A percentile compares a stretch with the other conserved stretches of the same genome.
Evolutionary conservation across 2,888 invertebrate genomes (phyloP).

Genomic region (Antheraea yamamai): DNA sequence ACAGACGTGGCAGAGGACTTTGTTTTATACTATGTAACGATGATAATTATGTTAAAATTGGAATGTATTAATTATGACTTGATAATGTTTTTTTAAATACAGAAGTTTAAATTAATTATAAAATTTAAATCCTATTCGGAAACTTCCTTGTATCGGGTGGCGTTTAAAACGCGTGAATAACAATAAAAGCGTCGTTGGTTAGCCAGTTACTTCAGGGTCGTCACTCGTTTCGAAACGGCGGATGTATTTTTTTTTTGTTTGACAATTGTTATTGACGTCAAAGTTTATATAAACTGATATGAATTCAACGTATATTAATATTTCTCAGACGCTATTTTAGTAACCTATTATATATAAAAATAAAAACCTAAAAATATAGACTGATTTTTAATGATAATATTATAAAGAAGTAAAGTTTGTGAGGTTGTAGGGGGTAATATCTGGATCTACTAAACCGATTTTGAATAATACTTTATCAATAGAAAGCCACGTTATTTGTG

Average conservation of each 20-base stretch:
- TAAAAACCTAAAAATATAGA: too few relatives aligned
- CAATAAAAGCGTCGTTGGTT: conserved; percentile 32
- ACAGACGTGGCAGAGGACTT: too few relatives aligned
- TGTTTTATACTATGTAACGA: too few relatives aligned
- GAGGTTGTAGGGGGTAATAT: too few relatives aligned
- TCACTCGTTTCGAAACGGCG: conserved; percentile 8
- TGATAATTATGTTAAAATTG: not conserved
- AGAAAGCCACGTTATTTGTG: too few relatives aligned
- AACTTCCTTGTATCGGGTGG: conserved; percentile 22
- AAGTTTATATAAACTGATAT: not conserved
- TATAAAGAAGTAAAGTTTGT: too few relatives aligned
- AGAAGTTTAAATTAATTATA: not conserved
- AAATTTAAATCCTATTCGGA: conserved; percentile 6
- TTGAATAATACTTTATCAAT: too few relatives aligned
- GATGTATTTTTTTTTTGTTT: conserved; percentile 18
- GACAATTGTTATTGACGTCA: not conserved
- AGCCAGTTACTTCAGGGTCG: conserved; percentile 22
- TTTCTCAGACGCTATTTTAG: not conserved
- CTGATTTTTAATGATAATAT: too few relatives aligned
- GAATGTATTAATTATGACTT: not conserved
- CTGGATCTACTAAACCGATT: too few relatives aligned
- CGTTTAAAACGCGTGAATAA: conserved; percentile 29
- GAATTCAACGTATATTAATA: not conserved
- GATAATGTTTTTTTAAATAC: not conserved
- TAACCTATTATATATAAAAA: not conserved